These are phyloP conservation scores for Nasonia vitripennis DNA, from an alignment of 1,140 invertebrate species.

Conservation along the genomic window DNA sequence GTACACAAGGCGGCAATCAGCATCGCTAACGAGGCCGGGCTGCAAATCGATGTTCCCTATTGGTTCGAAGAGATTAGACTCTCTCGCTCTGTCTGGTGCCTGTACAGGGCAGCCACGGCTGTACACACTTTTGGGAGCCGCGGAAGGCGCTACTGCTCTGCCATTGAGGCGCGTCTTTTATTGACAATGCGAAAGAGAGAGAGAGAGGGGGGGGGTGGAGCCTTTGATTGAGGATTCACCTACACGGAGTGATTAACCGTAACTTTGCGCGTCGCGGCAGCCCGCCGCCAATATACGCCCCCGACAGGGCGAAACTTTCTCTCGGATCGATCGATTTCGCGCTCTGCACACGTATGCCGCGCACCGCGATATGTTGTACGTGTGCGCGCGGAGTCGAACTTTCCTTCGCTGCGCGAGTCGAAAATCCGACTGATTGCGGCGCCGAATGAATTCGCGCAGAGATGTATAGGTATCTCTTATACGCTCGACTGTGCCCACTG, in stretches of 20 bases:
- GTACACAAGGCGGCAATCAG: slow-evolving; percentile 45
- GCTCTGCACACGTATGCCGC: neutral
- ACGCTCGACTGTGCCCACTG: neutral
- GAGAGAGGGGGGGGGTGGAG: too few relatives aligned
- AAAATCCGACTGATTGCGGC: slow-evolving; percentile 32
- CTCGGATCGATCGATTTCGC: neutral
- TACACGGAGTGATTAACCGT: slow-evolving; percentile 18
- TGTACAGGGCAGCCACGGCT: neutral
- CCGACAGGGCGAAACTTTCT: neutral
- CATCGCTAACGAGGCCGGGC: slow-evolving; percentile 44
- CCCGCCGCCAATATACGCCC: neutral
- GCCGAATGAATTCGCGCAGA: slow-evolving; percentile 9
- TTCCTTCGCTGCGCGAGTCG: slow-evolving; percentile 5
- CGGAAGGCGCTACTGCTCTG: neutral
- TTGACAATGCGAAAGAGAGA: slow-evolving; percentile 15
- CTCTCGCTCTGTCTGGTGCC: neutral
- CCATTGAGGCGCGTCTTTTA: slow-evolving; percentile 14
- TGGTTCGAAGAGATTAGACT: slow-evolving; percentile 23
- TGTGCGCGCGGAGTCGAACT: neutral
- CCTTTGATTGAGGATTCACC: slow-evolving; percentile 44
- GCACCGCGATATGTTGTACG: neutral
- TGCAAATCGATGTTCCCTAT: slow-evolving; percentile 39
- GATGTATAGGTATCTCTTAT: too few relatives aligned
- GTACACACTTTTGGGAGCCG: neutral
- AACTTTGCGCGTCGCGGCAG: neutral